Percentiles rank a stretch among this genome's conserved stretches.
These are phyloP conservation scores for Gadopsis marmoratus DNA, from an alignment of 2,797 vertebrate species.

Conservation along the genomic window DNA sequence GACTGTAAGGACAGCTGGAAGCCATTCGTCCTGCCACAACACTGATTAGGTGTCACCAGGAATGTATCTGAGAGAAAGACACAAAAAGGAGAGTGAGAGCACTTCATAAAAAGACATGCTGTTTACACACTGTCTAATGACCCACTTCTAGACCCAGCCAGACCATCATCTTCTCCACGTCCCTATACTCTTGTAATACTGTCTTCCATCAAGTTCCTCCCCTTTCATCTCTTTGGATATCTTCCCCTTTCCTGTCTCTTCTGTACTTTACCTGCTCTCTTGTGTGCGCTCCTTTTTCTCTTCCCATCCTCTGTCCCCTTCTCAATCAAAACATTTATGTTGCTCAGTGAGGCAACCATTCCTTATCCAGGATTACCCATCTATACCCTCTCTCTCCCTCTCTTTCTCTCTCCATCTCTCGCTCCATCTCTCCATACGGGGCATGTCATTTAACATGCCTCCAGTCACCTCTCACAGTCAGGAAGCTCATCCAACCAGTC, in stretches of 20 bases:
- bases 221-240: constrained; percentile 17
- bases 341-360: constrained; percentile 52
- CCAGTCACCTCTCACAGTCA: constrained; percentile 81
- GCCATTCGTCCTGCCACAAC: constrained; percentile 81
- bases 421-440: constrained; percentile 78
- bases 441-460: constrained; percentile 82
- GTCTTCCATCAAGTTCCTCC: constrained; percentile 37
- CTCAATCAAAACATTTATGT: constrained; percentile 63
- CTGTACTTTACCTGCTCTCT: constrained; percentile 14
- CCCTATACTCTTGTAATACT: constrained; percentile 26
- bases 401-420: constrained; percentile 42
- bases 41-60: constrained; percentile 83
- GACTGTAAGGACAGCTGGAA: constrained; percentile 78
- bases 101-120: constrained; percentile 66
- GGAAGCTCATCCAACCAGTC: constrained; percentile 78
- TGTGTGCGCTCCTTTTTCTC: constrained; percentile 17
- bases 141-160: constrained; percentile 60
- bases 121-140: constrained; percentile 75
- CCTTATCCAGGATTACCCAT: constrained; percentile 45
- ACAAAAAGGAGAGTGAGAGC: constrained; percentile 57
- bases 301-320: constrained; percentile 17
- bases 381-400: constrained; percentile 28
- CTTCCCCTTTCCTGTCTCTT: constrained; percentile 7
- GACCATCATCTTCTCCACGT: constrained; percentile 33
- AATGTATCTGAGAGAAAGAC: constrained; percentile 59